Percentiles rank a stretch among this genome's conserved stretches.
Conservation (phyloP, 2,113 vertebrate genomes). For the Vulpes vulpes region DNA sequence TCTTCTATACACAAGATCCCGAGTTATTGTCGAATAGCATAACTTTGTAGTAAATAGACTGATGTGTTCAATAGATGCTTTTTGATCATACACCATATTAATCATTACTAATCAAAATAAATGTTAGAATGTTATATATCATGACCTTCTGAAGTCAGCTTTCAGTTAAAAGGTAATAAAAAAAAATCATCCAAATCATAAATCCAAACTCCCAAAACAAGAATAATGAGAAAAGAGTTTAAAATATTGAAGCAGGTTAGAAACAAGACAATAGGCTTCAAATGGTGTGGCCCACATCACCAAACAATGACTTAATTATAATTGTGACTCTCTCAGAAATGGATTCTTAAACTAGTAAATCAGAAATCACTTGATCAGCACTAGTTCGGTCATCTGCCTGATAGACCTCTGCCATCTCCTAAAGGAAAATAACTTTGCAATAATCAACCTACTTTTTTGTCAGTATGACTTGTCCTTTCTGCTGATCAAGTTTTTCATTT, state of each 20-base stretch:
- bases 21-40: not conserved
- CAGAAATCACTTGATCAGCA: not conserved
- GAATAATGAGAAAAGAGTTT: not conserved
- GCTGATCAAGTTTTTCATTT: not conserved
- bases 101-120: conserved; percentile 34
- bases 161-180: conserved; percentile 36
- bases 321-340: not conserved
- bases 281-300: not conserved
- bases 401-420: not conserved
- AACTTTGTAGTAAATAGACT: not conserved
- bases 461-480: not conserved
- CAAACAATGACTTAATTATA: not conserved
- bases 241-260: not conserved
- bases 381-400: not conserved
- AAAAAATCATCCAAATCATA: not conserved
- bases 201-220: not conserved
- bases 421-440: not conserved
- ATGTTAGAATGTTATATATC: conserved; percentile 5
- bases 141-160: not conserved
- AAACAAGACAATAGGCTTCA: not conserved
- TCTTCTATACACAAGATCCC: not conserved
- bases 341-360: not conserved
- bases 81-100: not conserved
- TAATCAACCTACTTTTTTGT: not conserved
- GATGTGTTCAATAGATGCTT: not conserved